phyloP scores from a whole-genome alignment of 2,797 vertebrate genomes.

The Tachyglossus aculeatus region DNA sequence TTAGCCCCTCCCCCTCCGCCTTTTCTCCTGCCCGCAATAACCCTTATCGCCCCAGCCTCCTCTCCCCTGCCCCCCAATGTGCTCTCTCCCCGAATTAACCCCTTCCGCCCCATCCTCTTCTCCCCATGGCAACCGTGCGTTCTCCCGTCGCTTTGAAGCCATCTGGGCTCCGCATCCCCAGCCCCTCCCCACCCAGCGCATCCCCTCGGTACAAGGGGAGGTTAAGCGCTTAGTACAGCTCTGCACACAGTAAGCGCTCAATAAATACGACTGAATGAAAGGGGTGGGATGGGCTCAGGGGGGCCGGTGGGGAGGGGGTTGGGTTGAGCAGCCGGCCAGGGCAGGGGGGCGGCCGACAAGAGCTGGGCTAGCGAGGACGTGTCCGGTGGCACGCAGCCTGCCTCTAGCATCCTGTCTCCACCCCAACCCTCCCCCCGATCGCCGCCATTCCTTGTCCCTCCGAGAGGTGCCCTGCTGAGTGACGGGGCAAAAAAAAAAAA shows the following conservation, averaged over 20 bases:
- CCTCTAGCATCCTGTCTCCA: not conserved
- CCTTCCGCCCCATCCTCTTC: no score
- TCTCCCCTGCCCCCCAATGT: not conserved
- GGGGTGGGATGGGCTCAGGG: not conserved
- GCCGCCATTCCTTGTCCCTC: not conserved
- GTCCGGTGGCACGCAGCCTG: slow-evolving; percentile 28
- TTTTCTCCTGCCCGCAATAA: no score
- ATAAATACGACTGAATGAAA: not conserved
- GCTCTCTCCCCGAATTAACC: no score
- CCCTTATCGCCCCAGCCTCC: no score
- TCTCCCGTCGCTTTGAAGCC: no score
- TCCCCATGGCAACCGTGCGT: no score
- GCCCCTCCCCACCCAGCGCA: no score
- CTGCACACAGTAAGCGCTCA: no score
- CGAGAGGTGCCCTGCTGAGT: not conserved
- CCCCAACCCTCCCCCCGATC: not conserved
- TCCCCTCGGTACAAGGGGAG: no score
- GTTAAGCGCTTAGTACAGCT: not conserved
- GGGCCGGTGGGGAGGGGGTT: not conserved
- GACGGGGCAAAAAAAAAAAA: not conserved
- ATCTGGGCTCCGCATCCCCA: no score
- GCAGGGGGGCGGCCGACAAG: not conserved
- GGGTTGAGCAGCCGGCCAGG: not conserved
- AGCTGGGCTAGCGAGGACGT: slow-evolving; percentile 29
- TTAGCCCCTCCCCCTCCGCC: no score